Evolutionary conservation across 2,113 vertebrate genomes (phyloP).

Genomic region (Heptranchias perlo): DNA sequence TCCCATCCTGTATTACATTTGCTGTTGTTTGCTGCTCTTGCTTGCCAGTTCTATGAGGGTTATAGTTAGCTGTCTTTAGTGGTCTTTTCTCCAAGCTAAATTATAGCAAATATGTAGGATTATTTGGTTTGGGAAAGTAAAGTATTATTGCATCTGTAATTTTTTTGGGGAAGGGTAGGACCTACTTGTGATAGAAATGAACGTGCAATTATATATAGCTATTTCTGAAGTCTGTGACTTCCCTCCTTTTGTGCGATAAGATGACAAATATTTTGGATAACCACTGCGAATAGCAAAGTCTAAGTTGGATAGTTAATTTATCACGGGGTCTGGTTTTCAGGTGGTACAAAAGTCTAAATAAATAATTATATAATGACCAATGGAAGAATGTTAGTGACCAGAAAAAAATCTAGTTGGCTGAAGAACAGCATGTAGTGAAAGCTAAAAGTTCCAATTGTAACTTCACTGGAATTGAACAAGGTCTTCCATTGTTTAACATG

Average conservation of each 20-base stretch:
- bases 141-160: neutral
- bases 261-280: neutral
- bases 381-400: neutral
- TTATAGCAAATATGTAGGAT: neutral
- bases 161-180: neutral
- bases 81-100: neutral
- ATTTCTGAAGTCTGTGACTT: neutral
- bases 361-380: neutral
- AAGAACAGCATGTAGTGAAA: neutral
- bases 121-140: neutral
- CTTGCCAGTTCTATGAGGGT: too few species aligned
- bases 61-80: neutral
- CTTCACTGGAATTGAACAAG: neutral
- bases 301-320: neutral
- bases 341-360: neutral
- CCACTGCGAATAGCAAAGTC: neutral
- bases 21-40: neutral
- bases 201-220: neutral
- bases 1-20: neutral
- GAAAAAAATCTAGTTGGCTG: neutral
- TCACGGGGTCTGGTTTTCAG: neutral
- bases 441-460: neutral
- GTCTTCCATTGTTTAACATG: neutral
- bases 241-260: neutral
- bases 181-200: neutral